Percentiles rank a stretch among this genome's conserved stretches.
phyloP scores from a whole-genome alignment of 2,113 vertebrate species.

The Ageneiosus marmoratus region DNA sequence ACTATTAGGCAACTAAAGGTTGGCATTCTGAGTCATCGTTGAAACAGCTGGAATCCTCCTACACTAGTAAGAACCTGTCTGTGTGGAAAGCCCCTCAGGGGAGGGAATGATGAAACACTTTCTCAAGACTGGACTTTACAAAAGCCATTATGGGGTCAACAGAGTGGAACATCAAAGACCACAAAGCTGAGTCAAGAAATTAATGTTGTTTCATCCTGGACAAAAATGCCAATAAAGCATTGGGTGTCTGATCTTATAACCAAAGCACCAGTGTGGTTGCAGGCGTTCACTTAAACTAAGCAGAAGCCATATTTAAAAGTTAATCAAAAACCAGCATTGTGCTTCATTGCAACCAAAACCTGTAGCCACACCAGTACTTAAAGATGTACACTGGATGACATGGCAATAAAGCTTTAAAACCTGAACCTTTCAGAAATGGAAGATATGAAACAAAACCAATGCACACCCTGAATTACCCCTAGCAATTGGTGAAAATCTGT shows the following conservation, averaged over 20 bases:
- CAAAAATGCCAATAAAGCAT: background rate
- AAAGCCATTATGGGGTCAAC: background rate
- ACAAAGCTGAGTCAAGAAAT: background rate
- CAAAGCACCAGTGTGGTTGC: background rate
- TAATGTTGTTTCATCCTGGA: background rate
- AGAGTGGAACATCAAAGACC: background rate
- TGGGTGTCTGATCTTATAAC: background rate
- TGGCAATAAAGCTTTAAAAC: background rate
- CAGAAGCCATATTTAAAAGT: background rate
- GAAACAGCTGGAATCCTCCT: constrained; percentile 29
- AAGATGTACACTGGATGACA: background rate
- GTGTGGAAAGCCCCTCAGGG: constrained; percentile 28
- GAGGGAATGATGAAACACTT: background rate
- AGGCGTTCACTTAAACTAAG: background rate
- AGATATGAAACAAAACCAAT: background rate
- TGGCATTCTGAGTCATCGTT: constrained; percentile 4
- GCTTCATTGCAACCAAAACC: background rate
- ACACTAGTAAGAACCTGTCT: constrained; percentile 22
- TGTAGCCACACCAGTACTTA: background rate
- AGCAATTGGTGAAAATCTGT: background rate
- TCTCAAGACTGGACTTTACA: background rate
- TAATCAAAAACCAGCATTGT: background rate
- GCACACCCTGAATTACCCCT: background rate
- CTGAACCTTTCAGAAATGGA: background rate
- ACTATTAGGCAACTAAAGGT: background rate